Conservation (phyloP, 2,113 vertebrate genomes). For the Pseudorhombus dupliciocellatus region DNA sequence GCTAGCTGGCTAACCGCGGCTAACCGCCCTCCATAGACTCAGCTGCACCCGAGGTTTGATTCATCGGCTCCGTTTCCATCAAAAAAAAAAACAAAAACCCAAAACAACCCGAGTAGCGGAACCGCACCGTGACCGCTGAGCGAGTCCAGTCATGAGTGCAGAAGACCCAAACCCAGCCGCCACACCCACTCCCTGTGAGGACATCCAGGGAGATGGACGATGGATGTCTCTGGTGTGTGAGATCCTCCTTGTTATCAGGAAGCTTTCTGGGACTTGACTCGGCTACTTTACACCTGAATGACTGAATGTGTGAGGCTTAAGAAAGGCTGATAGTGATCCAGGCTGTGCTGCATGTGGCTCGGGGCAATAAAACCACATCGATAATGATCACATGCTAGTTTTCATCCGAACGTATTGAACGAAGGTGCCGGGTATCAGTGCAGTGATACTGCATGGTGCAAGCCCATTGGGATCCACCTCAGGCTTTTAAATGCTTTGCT, state of each 20-base stretch:
- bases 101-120: conserved; percentile 1
- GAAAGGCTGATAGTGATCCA: too few species aligned
- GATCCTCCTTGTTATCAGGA: background rate
- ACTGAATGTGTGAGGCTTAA: too few species aligned
- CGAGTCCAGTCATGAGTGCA: conserved; percentile 81
- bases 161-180: conserved; percentile 86
- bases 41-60: background rate
- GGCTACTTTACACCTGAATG: too few species aligned
- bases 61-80: conserved; percentile 11
- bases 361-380: too few species aligned
- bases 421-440: too few species aligned
- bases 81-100: too few species aligned
- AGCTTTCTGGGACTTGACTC: background rate
- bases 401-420: too few species aligned
- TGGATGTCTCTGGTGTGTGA: conserved; percentile 92
- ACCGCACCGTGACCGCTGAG: conserved; percentile 38
- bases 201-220: conserved; percentile 88
- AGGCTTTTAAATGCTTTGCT: too few species aligned
- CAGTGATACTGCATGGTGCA: too few species aligned
- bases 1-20: conserved; percentile 60
- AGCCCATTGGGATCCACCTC: too few species aligned
- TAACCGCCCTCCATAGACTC: conserved; percentile 35
- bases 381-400: too few species aligned
- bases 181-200: conserved; percentile 83
- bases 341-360: too few species aligned